Evolutionary conservation across 2,113 vertebrate genomes (phyloP).

Genomic region (Serilophus lunatus): DNA sequence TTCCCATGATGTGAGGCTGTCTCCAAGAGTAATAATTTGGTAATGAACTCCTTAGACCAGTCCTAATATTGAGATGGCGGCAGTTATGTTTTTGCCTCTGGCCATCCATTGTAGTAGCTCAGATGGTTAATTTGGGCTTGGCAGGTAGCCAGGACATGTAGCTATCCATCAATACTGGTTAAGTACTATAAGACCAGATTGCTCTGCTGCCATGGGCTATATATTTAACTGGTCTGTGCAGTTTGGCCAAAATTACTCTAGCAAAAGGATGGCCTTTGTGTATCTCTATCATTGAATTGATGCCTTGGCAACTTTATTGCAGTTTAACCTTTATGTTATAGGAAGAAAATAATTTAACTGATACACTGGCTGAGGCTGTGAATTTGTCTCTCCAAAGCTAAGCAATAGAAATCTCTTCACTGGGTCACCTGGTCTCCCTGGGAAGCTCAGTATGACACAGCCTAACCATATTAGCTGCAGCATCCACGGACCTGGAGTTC

Average conservation of each 20-base stretch:
- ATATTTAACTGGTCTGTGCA: background rate
- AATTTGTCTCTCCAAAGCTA: background rate
- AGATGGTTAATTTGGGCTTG: background rate
- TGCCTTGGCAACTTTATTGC: conserved; percentile 8
- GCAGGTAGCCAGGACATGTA: background rate
- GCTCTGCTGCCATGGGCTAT: background rate
- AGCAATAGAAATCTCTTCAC: background rate
- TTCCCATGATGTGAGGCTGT: background rate
- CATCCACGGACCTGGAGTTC: background rate
- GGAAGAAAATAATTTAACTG: conserved; percentile 3
- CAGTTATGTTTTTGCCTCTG: background rate
- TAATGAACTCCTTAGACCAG: background rate
- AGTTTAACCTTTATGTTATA: conserved; percentile 41
- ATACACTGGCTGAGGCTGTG: background rate
- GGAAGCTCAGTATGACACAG: background rate
- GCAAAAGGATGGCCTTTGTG: conserved; percentile 1
- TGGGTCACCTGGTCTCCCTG: background rate
- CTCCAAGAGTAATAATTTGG: background rate
- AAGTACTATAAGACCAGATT: background rate
- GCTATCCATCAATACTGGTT: background rate
- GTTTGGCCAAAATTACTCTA: background rate
- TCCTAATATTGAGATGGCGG: background rate
- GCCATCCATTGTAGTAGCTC: background rate
- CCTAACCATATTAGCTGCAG: background rate
- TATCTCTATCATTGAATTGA: background rate